These are phyloP conservation scores for Gobio occitaniae DNA, from an alignment of 2,797 vertebrate species.

Conservation along the genomic window DNA sequence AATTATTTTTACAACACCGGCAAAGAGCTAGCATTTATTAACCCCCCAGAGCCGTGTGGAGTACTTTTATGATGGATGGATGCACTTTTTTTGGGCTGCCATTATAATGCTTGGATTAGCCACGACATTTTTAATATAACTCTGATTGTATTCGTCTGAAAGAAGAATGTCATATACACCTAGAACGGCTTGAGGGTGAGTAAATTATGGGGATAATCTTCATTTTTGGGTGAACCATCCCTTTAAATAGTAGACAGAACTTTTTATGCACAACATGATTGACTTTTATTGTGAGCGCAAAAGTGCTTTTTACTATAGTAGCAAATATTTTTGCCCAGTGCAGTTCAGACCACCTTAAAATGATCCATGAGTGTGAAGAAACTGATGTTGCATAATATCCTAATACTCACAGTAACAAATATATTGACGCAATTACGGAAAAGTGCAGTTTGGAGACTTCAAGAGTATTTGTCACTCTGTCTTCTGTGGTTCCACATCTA, in stretches of 20 bases:
- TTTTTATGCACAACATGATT: background rate
- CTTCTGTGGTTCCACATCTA: conserved; percentile 7
- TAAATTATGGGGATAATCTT: no score
- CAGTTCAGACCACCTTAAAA: background rate
- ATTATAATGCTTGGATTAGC: no score
- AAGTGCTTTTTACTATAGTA: background rate
- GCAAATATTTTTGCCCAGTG: conserved; percentile 5
- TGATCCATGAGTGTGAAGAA: background rate
- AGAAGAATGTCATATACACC: no score
- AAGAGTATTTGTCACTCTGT: background rate
- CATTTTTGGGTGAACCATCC: no score
- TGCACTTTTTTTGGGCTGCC: no score
- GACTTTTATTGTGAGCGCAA: background rate
- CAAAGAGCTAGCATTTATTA: no score
- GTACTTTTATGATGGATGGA: no score
- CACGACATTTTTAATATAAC: no score
- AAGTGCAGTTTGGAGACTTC: background rate
- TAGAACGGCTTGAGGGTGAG: no score
- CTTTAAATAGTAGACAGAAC: background rate
- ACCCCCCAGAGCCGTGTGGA: no score
- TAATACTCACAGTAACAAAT: background rate
- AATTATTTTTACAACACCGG: no score
- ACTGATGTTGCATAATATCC: background rate
- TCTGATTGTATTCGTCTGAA: no score
- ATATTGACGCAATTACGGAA: background rate